Evolutionary conservation across 2,113 vertebrate genomes (phyloP), one percentile per base, ranked within the genome.

Genomic region (Scomber colias): DNA sequence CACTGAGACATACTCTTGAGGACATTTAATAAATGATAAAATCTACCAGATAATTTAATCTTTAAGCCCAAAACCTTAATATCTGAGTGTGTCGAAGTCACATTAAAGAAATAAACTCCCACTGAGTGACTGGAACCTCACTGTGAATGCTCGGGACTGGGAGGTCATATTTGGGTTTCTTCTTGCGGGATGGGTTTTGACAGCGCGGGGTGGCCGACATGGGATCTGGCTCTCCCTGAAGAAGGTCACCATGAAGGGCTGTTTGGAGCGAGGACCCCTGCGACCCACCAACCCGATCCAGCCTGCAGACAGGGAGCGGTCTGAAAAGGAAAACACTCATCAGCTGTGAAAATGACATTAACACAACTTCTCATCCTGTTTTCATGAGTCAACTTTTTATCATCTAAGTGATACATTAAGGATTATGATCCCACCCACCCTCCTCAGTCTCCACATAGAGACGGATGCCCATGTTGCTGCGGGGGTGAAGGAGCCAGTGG

Each of bases 191-290:
- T 95, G 74, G 19, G 95, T 69, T 50, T 92, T 96, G 61, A 94
- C 90, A 0, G 96, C 97, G 2, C 97, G 92, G 0, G 97, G 90
- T 0, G 94, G 89, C 0, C 97, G 95, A n/a, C 87, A 31, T 0
- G 97, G 95, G 61, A 94, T 83, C 75, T 94, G 87, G 68, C 89
- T 97, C 10, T 95, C 96, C 45, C 97, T 95, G 94, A 97, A 99
- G 85, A 99, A 98, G 0, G 97, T 98, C 90, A 99, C 98, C 96
- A 99, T 95, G 91, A 99, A 98, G 31, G 97, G 98, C 74, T 98
- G 98, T 83, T 96, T 97, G 90, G 97, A 97, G 19, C 95, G 95
- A 0, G 96, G 96, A 0, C 96, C 98, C 0, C 93, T 83, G 56
- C 94, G 96, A 0, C 98, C 98, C 90, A 98, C 85, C 84, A 99